Conservation (phyloP, 2,888 invertebrate species). For the Sylvicola cinctus region DNA sequence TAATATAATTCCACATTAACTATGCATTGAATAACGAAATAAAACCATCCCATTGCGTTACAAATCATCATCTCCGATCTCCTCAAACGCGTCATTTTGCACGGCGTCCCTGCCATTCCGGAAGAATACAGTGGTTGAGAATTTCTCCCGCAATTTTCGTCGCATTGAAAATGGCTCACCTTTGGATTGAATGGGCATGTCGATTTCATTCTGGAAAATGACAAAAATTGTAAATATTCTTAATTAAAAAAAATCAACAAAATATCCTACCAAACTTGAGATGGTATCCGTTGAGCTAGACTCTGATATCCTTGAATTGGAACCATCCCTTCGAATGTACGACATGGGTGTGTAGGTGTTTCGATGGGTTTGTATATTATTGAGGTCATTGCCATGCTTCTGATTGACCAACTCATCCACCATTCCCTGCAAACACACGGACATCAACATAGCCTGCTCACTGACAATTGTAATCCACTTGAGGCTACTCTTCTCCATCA, state of each 20-base stretch:
- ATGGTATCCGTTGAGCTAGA: conserved; percentile 12
- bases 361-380: conserved; percentile 14
- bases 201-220: conserved; percentile 34
- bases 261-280: conserved; percentile 11
- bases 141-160: conserved; percentile 43
- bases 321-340: conserved; percentile 12
- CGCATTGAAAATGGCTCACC: conserved; percentile 52
- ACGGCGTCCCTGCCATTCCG: conserved; percentile 49
- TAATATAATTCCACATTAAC: too few relatives aligned
- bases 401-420: conserved; percentile 79
- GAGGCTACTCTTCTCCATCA: conserved; percentile 74
- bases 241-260: not conserved
- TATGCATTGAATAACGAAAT: too few relatives aligned
- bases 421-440: conserved; percentile 85
- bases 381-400: conserved; percentile 37
- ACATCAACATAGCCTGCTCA: conserved; percentile 86
- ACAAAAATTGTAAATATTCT: not conserved
- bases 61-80: conserved; percentile 86
- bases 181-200: conserved; percentile 19
- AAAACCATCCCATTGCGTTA: conserved; percentile 20
- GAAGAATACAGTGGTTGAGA: conserved; percentile 46
- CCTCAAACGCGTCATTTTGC: conserved; percentile 85
- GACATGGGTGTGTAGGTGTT: conserved; percentile 8
- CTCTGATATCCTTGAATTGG: conserved; percentile 10
- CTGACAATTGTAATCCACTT: conserved; percentile 88